phyloP scores from a whole-genome alignment of 2,888 invertebrate species.

The Perizoma affinitatum region DNA sequence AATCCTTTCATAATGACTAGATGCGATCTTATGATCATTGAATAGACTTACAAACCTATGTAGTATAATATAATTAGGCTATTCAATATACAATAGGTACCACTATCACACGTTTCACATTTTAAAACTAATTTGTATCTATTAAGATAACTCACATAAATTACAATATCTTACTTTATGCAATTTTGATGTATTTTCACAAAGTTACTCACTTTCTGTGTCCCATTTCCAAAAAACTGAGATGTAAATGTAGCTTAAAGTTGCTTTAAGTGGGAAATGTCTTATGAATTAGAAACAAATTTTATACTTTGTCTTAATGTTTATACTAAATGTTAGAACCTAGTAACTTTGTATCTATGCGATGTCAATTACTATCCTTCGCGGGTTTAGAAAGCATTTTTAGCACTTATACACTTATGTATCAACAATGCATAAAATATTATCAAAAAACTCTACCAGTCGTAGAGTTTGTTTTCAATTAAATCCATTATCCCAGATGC shows the following conservation, averaged over 20 bases:
- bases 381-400: conserved; percentile 47
- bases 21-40: conserved; percentile 59
- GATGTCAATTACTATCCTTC: conserved; percentile 77
- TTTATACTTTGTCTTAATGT: conserved; percentile 72
- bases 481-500: no score
- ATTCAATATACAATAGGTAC: conserved; percentile 20
- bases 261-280: conserved; percentile 81
- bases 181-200: conserved; percentile 29
- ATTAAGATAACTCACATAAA: conserved; percentile 8
- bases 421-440: conserved; percentile 16
- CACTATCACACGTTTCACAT: conserved; percentile 17
- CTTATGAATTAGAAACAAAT: conserved; percentile 79
- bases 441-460: background rate
- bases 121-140: conserved; percentile 7
- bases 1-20: conserved; percentile 69
- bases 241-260: conserved; percentile 69
- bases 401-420: conserved; percentile 39
- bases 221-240: conserved; percentile 41
- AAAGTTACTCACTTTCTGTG: background rate
- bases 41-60: conserved; percentile 59
- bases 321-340: conserved; percentile 63
- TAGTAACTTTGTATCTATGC: conserved; percentile 64
- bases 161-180: conserved; percentile 24
- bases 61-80: conserved; percentile 35
- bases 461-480: no score